These are phyloP conservation scores for Alouatta palliata DNA, from an alignment of 2,113 vertebrate species.

Conservation along the genomic window DNA sequence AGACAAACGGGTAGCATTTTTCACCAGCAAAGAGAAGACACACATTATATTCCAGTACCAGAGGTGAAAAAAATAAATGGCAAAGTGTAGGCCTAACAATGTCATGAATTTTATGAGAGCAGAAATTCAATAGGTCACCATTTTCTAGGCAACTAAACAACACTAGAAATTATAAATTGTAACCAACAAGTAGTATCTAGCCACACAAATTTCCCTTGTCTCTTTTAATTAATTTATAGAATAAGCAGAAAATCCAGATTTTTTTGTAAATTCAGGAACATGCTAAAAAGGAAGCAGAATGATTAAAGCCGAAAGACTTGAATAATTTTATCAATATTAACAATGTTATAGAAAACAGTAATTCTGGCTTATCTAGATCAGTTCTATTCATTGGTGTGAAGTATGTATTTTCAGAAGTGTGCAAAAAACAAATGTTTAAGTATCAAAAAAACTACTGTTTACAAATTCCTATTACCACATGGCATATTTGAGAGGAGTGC, in stretches of 20 bases:
- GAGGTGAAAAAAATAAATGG: not conserved
- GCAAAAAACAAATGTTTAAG: not conserved
- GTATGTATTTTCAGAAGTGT: not conserved
- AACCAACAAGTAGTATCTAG: not conserved
- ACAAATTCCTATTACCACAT: not conserved
- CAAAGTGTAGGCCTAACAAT: not conserved
- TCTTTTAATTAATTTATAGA: not conserved
- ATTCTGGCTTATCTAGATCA: not conserved
- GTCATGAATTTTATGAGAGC: not conserved
- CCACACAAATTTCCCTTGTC: not conserved
- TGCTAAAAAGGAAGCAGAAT: not conserved
- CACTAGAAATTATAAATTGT: not conserved
- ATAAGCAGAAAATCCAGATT: not conserved
- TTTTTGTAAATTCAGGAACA: not conserved
- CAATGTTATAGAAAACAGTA: not conserved
- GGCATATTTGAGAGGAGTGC: not conserved
- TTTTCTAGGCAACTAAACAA: not conserved
- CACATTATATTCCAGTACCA: not conserved
- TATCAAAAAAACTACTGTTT: not conserved
- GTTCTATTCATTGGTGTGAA: not conserved
- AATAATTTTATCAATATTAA: not conserved
- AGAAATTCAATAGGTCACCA: not conserved
- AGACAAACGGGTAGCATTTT: not conserved
- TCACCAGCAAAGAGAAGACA: not conserved
- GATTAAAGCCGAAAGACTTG: not conserved